phyloP scores from a whole-genome alignment of 2,888 invertebrate genomes.

The Globia sparganii region DNA sequence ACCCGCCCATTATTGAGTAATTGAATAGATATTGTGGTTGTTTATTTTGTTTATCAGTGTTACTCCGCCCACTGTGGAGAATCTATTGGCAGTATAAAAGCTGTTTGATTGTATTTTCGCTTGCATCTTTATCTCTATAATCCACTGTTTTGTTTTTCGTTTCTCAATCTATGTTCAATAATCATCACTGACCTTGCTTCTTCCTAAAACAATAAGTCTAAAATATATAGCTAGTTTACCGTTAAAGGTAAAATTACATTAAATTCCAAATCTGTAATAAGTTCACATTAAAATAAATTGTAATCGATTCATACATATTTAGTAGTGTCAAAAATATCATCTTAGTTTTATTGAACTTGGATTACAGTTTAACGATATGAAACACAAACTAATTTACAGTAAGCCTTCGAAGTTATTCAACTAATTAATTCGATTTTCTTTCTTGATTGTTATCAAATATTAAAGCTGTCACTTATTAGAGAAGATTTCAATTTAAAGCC shows the following conservation, averaged over 20 bases:
- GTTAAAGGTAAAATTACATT: slow-evolving; percentile 21
- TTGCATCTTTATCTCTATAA: slow-evolving; percentile 39
- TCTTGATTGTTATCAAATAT: slow-evolving; percentile 65
- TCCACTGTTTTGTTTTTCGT: slow-evolving; percentile 20
- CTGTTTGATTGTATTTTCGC: slow-evolving; percentile 45
- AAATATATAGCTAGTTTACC: slow-evolving; percentile 14
- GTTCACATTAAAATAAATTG: slow-evolving; percentile 45
- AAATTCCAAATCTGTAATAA: slow-evolving; percentile 33
- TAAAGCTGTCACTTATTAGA: slow-evolving; percentile 63
- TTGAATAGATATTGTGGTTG: slow-evolving; percentile 43
- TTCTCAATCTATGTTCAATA: slow-evolving; percentile 1
- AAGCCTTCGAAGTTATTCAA: slow-evolving; percentile 45
- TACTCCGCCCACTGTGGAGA: slow-evolving; percentile 42
- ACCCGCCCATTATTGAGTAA: slow-evolving; percentile 45
- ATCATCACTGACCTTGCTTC: background rate
- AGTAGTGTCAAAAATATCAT: slow-evolving; percentile 32
- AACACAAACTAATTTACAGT: slow-evolving; percentile 39
- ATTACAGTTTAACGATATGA: slow-evolving; percentile 22
- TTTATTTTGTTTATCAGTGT: slow-evolving; percentile 53
- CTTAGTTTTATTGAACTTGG: slow-evolving; percentile 26
- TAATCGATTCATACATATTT: slow-evolving; percentile 26
- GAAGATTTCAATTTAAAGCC: slow-evolving; percentile 68
- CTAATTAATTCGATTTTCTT: slow-evolving; percentile 63
- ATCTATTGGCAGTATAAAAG: slow-evolving; percentile 47
- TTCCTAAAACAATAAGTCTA: background rate